These are phyloP conservation scores for Ammodramus savannarum DNA, from an alignment of 2,113 vertebrate genomes.

Conservation along the genomic window DNA sequence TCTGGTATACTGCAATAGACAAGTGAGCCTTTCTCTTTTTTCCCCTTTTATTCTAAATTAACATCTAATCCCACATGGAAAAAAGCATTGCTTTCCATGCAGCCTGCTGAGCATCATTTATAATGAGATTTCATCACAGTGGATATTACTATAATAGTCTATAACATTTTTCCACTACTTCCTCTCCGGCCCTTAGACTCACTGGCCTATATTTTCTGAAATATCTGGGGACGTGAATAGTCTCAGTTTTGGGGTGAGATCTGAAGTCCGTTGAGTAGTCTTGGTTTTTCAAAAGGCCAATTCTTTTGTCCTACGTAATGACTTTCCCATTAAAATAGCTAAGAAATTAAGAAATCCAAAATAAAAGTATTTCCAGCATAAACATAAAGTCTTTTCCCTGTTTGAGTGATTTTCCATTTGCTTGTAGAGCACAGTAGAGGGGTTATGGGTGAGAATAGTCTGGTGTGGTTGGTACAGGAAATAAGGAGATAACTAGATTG, in stretches of 20 bases:
- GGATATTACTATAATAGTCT: background rate
- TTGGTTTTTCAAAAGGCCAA: background rate
- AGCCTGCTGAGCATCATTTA: background rate
- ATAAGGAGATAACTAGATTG: background rate
- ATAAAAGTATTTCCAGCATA: background rate
- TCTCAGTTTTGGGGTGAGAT: background rate
- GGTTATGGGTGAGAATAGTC: background rate
- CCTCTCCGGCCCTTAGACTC: background rate
- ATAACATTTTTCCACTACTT: background rate
- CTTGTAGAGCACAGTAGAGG: accelerated
- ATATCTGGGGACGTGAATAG: background rate
- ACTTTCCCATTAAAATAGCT: background rate
- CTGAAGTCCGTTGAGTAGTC: background rate
- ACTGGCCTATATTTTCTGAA: background rate
- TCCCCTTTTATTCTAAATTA: background rate
- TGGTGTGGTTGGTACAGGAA: background rate
- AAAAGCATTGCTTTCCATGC: background rate
- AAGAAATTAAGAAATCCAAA: background rate
- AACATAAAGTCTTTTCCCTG: background rate
- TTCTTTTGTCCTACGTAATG: background rate
- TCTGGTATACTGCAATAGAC: background rate
- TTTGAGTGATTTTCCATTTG: background rate
- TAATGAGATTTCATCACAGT: conserved; percentile 7
- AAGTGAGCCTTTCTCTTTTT: background rate
- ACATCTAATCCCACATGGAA: background rate